Base-by-base conservation (phyloP, 2,797 vertebrate genomes). In the Anabas testudineus region DNA sequence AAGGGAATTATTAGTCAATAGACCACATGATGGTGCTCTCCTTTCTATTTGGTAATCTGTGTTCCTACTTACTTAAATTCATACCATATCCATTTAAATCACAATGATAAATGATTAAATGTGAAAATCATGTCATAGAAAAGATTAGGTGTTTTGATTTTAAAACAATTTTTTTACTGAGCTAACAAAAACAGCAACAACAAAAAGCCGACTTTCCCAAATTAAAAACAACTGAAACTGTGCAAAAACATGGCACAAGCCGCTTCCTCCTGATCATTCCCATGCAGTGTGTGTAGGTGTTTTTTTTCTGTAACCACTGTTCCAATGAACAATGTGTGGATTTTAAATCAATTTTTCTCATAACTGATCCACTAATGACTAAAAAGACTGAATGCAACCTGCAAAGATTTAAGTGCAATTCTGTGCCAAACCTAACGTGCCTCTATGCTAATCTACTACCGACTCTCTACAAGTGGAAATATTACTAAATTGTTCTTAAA, bases 361-460 rank as follows among this genome's bases (percentile, higher is more conserved):
- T 24, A 5, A 18, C 12, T 37, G 16, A 65, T 75, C 52, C 30
- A 39, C 19, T 4, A 14, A 6, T 7, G 3, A 34, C 26, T 48
- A 22, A 45, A 41, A 67, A 53, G 18, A 67, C 34, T 4, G 24
- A 81, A 65, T 52, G 37, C 5, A 47, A 70, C 16, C 42, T 32
- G 10, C n/a, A 54, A 71, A 69, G n/a, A n/a, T 32, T 47, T 14
- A 67, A 54, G 37, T 43, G 60, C 12, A 49, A 68, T 7, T 9
- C 0, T 46, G 19, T 9, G 49, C 5, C n/a, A 9, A 26, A 45
- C 13, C 30, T 46, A 76, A 14, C 8, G 49, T 10, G 30, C 22
- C 19, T 58, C 36, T 22, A 21, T 56, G 21, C 18, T 34, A 16
- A 8, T 3, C 18, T 5, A n/a, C n/a, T n/a, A n/a, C n/a, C n/a